Evolutionary conservation across 2,113 vertebrate species (phyloP), one percentile per base, ranked within the genome.

Genomic region (Charadrius vociferus): DNA sequence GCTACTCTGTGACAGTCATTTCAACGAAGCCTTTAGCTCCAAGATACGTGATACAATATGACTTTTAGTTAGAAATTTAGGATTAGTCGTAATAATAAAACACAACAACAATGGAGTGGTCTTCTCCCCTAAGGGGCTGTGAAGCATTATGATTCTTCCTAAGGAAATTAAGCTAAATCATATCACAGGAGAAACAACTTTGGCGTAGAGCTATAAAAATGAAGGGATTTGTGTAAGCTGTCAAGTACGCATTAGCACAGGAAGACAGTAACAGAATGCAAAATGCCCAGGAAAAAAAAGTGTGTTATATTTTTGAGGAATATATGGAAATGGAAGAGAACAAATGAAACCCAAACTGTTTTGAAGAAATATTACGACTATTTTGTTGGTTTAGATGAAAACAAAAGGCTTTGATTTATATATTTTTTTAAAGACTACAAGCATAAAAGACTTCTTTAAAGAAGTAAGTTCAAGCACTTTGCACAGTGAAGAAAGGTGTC

Each of bases 41-140:
- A 23, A 0, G 0, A 78, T 43, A 7, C 13, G 36, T 36, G 29
- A 59, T 7, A 45, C 9, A 82, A 47, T 61, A 77, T 36, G 47
- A 67, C 26, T 32, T 86, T 68, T 14, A 81, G 32, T 66, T 32
- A 81, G 29, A 88, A 81, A 84, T 86, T 74, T 45, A 52, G 61
- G 22, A 91, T 78, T 81, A 78, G 37, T 5, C 10, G n/a, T 14
- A 58, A 39, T 49, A 86, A 78, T 34, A 53, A 81, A 62, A 50
- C 71, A 11, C 20, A 88, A 36, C 27, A 74, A 49, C 14, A 80
- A 43, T 49, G 43, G 67, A 70, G 23, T 20, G 23, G 14, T 52
- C 47, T 78, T 81, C 65, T 67, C 47, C 32, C 55, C 65, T 81
- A 47, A 62, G 68, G n/a, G 41, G 8, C 50, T 47, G 47, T 45